Evolutionary conservation across 2,113 vertebrate species (phyloP).

Genomic region (Malurus cyaneus): DNA sequence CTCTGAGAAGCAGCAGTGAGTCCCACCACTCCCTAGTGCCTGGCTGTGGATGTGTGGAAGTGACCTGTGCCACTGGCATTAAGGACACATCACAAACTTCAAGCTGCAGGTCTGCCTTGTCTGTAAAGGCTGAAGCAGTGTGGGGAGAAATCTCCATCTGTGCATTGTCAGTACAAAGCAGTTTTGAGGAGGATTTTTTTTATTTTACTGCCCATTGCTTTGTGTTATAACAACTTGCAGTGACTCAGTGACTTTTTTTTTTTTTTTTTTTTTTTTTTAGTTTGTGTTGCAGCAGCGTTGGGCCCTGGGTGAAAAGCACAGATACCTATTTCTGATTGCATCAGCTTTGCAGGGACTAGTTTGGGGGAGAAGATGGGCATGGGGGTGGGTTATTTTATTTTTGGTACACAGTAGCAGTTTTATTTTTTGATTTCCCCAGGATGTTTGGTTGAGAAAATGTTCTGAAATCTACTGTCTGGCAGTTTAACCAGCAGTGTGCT

Average conservation of each 20-base stretch:
- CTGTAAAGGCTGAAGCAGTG: slow-evolving; percentile 30
- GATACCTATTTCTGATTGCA: slow-evolving; percentile 13
- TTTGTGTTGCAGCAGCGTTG: slow-evolving; percentile 19
- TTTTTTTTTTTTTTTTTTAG: slow-evolving; percentile 16
- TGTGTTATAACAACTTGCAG: slow-evolving; percentile 73
- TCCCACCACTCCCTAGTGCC: rapidly evolving
- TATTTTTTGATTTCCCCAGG: slow-evolving; percentile 42
- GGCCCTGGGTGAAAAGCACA: slow-evolving; percentile 41
- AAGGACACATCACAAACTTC: not conserved
- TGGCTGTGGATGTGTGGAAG: not conserved
- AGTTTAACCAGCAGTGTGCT: slow-evolving; percentile 49
- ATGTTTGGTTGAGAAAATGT: slow-evolving; percentile 57
- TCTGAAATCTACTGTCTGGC: slow-evolving; percentile 53
- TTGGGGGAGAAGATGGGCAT: not conserved
- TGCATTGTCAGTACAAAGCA: not conserved
- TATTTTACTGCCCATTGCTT: slow-evolving; percentile 66
- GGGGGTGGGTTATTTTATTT: slow-evolving; percentile 49
- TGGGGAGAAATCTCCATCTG: slow-evolving; percentile 30
- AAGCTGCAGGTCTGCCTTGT: slow-evolving; percentile 6
- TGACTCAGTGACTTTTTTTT: too few species aligned
- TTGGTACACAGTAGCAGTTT: slow-evolving; percentile 32
- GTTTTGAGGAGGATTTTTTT: slow-evolving; percentile 55
- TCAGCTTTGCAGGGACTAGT: slow-evolving; percentile 10
- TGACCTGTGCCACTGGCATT: not conserved
- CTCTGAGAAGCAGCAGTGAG: not conserved